These are phyloP conservation scores for Tapirus indicus DNA, from an alignment of 2,797 vertebrate genomes.

Conservation along the genomic window DNA sequence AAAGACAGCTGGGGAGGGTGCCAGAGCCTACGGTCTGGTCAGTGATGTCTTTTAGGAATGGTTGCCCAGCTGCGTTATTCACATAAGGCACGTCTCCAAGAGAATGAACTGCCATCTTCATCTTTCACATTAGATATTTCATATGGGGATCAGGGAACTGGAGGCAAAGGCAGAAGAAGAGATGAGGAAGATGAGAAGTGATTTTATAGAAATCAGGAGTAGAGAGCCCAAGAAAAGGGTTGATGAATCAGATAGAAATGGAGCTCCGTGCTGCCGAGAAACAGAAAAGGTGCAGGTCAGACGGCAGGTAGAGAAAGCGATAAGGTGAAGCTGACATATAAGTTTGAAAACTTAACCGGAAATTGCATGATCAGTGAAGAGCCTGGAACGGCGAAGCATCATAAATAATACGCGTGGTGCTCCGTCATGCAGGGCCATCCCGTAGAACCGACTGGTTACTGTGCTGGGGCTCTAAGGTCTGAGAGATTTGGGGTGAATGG, in stretches of 20 bases:
- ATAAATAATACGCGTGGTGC: neutral
- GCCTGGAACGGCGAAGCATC: neutral
- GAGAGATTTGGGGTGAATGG: neutral
- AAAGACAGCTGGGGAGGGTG: neutral
- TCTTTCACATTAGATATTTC: neutral
- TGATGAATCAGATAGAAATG: neutral
- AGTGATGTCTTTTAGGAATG: neutral
- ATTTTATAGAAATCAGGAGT: neutral
- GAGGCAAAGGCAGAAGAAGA: neutral
- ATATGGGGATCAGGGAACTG: neutral
- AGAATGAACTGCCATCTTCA: neutral
- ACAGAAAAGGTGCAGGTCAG: neutral
- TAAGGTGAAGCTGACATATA: neutral
- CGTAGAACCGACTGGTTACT: no score
- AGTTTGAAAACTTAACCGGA: neutral
- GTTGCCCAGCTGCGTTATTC: neutral
- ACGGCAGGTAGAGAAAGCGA: neutral
- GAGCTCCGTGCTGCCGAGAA: neutral
- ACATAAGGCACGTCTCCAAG: neutral
- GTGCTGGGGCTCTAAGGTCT: neutral
- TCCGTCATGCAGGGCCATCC: neutral
- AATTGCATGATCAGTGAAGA: neutral
- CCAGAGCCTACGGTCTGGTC: neutral
- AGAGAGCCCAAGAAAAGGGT: neutral
- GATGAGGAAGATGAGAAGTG: neutral